These are phyloP conservation scores for Oncorhynchus nerka DNA, from an alignment of 2,113 vertebrate genomes.

Conservation along the genomic window DNA sequence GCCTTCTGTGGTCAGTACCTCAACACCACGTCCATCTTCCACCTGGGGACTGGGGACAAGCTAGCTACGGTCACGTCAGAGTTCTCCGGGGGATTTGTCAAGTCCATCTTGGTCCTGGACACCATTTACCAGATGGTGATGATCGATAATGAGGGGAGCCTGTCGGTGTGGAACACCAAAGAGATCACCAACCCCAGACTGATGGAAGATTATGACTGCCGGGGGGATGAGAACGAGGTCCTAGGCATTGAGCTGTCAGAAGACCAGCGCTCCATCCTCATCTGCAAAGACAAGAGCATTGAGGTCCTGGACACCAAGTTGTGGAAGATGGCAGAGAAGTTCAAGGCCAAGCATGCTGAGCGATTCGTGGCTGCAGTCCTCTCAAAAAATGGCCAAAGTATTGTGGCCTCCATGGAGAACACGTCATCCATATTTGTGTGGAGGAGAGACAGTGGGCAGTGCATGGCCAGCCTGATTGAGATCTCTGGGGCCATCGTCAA, in stretches of 20 bases:
- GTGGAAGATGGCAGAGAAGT: constrained; percentile 98
- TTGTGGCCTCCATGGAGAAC: constrained; percentile 98
- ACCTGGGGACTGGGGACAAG: constrained; percentile 94
- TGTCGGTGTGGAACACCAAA: constrained; percentile 96
- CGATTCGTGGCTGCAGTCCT: constrained; percentile 92
- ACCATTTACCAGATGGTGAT: constrained; percentile 94
- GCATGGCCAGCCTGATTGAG: constrained; percentile 97
- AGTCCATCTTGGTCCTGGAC: constrained; percentile 93
- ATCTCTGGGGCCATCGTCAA: constrained; percentile 96
- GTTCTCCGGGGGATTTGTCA: constrained; percentile 95
- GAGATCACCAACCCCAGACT: constrained; percentile 89
- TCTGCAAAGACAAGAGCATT: constrained; percentile 94
- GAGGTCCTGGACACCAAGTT: constrained; percentile 90
- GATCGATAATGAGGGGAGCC: constrained; percentile 94
- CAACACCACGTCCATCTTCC: constrained; percentile 92
- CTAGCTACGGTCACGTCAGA: constrained; percentile 92
- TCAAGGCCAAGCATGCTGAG: constrained; percentile 92
- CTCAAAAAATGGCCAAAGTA: constrained; percentile 95
- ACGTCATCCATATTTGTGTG: constrained; percentile 98
- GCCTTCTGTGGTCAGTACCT: constrained; percentile 97
- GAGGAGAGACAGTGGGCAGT: constrained; percentile 95
- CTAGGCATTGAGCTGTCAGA: constrained; percentile 93
- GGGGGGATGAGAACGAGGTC: constrained; percentile 91
- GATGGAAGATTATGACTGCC: constrained; percentile 95
- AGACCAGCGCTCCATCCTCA: constrained; percentile 94